Base-by-base conservation (phyloP, 1,140 invertebrate species). In the Polypedilum pembai region DNA sequence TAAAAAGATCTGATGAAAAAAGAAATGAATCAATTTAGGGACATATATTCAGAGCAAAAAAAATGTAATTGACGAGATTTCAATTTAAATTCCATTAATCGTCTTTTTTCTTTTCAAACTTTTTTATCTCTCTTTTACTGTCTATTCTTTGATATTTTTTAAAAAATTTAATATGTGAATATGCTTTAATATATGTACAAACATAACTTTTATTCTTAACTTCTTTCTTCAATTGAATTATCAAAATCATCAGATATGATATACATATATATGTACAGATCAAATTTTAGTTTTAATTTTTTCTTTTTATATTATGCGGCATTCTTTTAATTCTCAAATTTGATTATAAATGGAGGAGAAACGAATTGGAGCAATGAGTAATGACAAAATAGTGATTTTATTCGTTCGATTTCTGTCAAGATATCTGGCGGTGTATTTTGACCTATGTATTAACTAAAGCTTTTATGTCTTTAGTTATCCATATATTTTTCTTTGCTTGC, bases 361-460 rank as follows among this genome's bases (percentile, higher is more conserved):
- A 56, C 3, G 12, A 56, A 69, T 69, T 69, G 65, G 65, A 69
- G 65, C 65, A 69, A 69, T 69, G 65, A 69, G 65, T 69, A 69
- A 69, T 69, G 65, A 69, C 65, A 69, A 69, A 69, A 69, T 69
- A 69, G 65, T 69, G 65, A 69, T 69, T 69, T 69, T 69, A 20
- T 10, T 69, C 65, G 17, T 69, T 69, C 65, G 65, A 69, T 69
- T 69, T 69, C 65, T 69, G 65, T 69, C 65, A 69, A 69, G 65
- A 69, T 69, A 20, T 69, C 65, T 69, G 65, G 65, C 65, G 65
- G 65, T 56, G 15, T 56, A 56, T 56, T 56, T 56, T 56, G 45
- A 56, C 45, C 45, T 56, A 56, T 56, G 12, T n/a, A 56, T 56
- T 56, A 15, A 56, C n/a, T 56, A 12, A n/a, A 12, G 12, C 45